These are phyloP conservation scores for Sternarchorhynchus goeldii DNA, from an alignment of 2,797 vertebrate species.

Conservation along the genomic window DNA sequence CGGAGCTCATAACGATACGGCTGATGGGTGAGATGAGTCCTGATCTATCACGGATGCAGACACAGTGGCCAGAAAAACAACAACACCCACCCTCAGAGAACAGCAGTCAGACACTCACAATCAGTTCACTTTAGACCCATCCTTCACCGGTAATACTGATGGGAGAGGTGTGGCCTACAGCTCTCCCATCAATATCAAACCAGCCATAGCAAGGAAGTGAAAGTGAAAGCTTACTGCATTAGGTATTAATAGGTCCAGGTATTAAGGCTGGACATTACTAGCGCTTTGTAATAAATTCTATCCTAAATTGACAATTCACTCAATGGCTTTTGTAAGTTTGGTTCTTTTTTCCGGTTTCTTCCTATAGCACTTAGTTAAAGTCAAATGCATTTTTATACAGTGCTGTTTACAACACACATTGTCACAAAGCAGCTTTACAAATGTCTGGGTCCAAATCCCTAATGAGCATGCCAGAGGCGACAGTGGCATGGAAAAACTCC, in stretches of 20 bases:
- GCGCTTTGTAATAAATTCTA: no score
- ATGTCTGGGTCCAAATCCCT: no score
- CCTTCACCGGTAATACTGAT: slow-evolving; percentile 22
- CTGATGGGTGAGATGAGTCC: slow-evolving; percentile 19
- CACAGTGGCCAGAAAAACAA: slow-evolving; percentile 23
- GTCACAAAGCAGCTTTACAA: no score
- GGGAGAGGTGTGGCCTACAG: slow-evolving; percentile 14
- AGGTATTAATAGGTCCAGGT: no score
- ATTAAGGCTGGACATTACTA: neutral
- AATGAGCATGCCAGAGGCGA: no score
- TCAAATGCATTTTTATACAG: no score
- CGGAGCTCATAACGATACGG: slow-evolving; percentile 33
- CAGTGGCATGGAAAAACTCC: no score
- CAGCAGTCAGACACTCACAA: neutral
- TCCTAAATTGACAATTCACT: no score
- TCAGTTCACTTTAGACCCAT: slow-evolving; percentile 4
- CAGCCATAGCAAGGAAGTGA: neutral
- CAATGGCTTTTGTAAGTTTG: no score
- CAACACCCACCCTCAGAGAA: neutral
- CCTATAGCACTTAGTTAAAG: no score
- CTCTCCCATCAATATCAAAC: neutral
- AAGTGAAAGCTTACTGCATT: neutral
- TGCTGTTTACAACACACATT: no score
- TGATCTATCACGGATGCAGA: slow-evolving; percentile 18
- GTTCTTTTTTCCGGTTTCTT: no score